Evolutionary conservation across 30 jellyfish, hydroid and myxozoan species (phyloP), one percentile per base, ranked within the genome.

Genomic region (Cassiopea andromeda): DNA sequence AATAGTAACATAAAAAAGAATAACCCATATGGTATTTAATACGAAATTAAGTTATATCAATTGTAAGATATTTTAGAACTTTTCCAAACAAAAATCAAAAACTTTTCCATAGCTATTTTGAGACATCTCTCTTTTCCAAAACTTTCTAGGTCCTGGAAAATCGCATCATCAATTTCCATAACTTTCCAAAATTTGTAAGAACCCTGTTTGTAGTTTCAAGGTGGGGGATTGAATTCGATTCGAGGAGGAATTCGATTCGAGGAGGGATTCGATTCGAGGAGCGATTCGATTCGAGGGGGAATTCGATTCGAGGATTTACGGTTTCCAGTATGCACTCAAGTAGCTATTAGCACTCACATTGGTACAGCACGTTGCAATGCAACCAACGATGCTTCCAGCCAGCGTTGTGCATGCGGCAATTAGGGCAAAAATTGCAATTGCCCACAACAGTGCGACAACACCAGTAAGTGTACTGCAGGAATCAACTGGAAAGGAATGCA

Each of bases 381-480:
- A 91, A 1, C 97, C 97, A 17, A 91, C 89, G 86, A 91, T 91
- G 15, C 96, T 84, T 46, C 88, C 94, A 64, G 95, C 96, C 14
- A 91, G 83, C 27, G 97, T 79, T n/a, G 77, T 48, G 46, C 85
- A 27, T 44, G 94, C 94, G 7, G 93, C 91, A 69, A 91, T 78
- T 61, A 89, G 45, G 27, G 97, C 89, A 47, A 89, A 70, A 43
- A 89, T 81, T 0, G 89, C 89, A 81, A 66, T 61, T 19, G 89
- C 89, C 89, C 89, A 81, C 80, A 81, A n/a, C 80, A 81, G 5
- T 5, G 78, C 82, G 19, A 50, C 83, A 57, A 83, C 1, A 2
- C 46, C 4, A 2, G 74, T 68, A 60, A 89, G 27, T 15, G 75
- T 85, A 44, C 81, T 90, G 59, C 97, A 89, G 69, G 49, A 69